phyloP scores from a whole-genome alignment of 2,797 vertebrate genomes.

The Ctenopoma kingsleyae region DNA sequence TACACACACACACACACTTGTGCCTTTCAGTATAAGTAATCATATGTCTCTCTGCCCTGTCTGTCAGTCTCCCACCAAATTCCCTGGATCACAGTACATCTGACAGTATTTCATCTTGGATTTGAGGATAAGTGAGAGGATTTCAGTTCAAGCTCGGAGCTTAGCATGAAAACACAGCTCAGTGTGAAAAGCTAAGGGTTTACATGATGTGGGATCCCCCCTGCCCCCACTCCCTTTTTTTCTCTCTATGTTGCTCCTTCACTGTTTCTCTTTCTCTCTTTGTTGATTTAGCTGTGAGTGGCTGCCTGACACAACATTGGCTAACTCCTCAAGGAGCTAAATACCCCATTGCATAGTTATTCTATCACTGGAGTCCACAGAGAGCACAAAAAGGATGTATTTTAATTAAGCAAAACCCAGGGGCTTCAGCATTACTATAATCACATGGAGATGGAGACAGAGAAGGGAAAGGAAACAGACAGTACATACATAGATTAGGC shows the following conservation, averaged over 20 bases:
- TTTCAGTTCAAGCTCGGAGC: slow-evolving; percentile 81
- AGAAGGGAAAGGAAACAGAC: slow-evolving; percentile 16
- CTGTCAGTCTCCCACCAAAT: slow-evolving; percentile 70
- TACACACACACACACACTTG: slow-evolving; percentile 14
- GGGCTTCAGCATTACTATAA: slow-evolving; percentile 69
- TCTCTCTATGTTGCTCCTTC: slow-evolving; percentile 15
- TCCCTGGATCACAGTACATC: slow-evolving; percentile 82
- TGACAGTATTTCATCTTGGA: slow-evolving; percentile 87
- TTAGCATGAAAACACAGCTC: slow-evolving; percentile 77
- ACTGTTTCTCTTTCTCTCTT: slow-evolving; percentile 36
- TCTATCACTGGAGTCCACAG: slow-evolving; percentile 69
- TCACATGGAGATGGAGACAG: slow-evolving; percentile 48
- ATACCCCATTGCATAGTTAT: slow-evolving; percentile 75
- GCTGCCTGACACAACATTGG: slow-evolving; percentile 76
- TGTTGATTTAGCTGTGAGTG: slow-evolving; percentile 83
- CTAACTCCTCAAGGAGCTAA: slow-evolving; percentile 80
- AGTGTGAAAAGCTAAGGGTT: slow-evolving; percentile 74
- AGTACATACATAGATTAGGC: neutral
- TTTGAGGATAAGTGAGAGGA: slow-evolving; percentile 85
- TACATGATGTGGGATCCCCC: slow-evolving; percentile 66
- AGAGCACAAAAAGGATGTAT: slow-evolving; percentile 76
- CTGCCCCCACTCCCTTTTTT: slow-evolving; percentile 5
- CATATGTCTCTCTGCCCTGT: slow-evolving; percentile 46
- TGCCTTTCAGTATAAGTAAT: slow-evolving; percentile 60
- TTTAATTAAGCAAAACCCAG: slow-evolving; percentile 78